phyloP scores from a whole-genome alignment of 2,888 invertebrate genomes.

The Ectropis crepuscularia region DNA sequence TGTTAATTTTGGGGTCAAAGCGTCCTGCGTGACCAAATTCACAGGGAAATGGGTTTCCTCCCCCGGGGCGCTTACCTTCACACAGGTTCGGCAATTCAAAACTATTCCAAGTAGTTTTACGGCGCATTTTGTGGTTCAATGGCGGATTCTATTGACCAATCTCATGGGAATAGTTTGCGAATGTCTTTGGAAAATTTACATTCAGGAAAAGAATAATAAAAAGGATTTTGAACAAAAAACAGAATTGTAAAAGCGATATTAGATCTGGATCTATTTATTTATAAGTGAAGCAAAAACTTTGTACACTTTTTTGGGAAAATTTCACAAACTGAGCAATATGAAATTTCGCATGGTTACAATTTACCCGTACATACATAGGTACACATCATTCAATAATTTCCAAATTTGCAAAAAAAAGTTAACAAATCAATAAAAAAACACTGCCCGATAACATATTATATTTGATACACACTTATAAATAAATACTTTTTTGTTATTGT shows the following conservation, averaged over 20 bases:
- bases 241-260: background rate
- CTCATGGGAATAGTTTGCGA: constrained; percentile 1
- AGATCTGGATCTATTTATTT: too few species aligned
- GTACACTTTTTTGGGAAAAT: too few species aligned
- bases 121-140: constrained; percentile 5
- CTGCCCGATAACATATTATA: too few species aligned
- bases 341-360: too few species aligned
- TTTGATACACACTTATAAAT: too few species aligned
- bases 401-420: too few species aligned
- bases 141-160: constrained; percentile 4
- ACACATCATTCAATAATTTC: too few species aligned
- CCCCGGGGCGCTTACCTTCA: constrained; percentile 37
- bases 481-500: too few species aligned
- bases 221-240: background rate
- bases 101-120: constrained; percentile 15
- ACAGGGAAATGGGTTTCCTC: constrained; percentile 70
- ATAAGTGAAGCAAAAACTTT: too few species aligned
- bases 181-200: background rate
- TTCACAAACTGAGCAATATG: too few species aligned
- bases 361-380: too few species aligned
- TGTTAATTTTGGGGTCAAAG: constrained; percentile 73
- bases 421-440: too few species aligned
- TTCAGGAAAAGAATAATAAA: background rate
- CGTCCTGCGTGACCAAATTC: constrained; percentile 69
- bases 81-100: constrained; percentile 19